Evolutionary conservation across 2,888 invertebrate species (phyloP).

Genomic region (Tanytarsus gracilentus): DNA sequence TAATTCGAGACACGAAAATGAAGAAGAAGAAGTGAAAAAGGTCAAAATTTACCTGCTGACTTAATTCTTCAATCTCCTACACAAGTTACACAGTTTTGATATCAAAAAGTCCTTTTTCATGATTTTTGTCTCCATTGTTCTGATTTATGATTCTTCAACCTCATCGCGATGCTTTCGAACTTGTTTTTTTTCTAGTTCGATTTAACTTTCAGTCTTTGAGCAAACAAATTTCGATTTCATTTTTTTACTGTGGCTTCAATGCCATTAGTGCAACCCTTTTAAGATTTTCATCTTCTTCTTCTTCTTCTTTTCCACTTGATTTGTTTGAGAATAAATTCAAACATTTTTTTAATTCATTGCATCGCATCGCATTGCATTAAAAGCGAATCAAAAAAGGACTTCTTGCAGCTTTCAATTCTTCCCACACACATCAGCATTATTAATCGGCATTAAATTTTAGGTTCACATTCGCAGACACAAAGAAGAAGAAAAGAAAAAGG

Average conservation of each 20-base stretch:
- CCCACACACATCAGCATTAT: conserved; percentile 1
- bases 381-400: background rate
- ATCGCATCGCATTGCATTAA: background rate
- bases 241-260: background rate
- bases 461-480: background rate
- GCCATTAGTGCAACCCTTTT: conserved; percentile 11
- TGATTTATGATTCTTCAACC: too few species aligned
- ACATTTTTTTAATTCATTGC: background rate
- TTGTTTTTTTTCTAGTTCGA: too few species aligned
- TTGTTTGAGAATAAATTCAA: conserved; percentile 3
- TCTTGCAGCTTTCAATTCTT: too few species aligned
- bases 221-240: too few species aligned
- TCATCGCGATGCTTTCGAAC: too few species aligned
- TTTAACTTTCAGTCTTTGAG: too few species aligned
- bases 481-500: background rate
- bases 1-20: too few species aligned
- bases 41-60: conserved; percentile 3
- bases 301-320: conserved; percentile 22
- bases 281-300: background rate
- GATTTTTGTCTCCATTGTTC: background rate
- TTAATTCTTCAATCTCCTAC: too few species aligned
- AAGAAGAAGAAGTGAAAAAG: conserved; percentile 4
- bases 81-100: too few species aligned
- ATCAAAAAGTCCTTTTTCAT: conserved; percentile 22
- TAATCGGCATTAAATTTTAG: background rate